A percentile compares a stretch with the other conserved stretches of the same genome.
phyloP scores from a whole-genome alignment of 2,888 invertebrate genomes.

The Hemaris fuciformis region DNA sequence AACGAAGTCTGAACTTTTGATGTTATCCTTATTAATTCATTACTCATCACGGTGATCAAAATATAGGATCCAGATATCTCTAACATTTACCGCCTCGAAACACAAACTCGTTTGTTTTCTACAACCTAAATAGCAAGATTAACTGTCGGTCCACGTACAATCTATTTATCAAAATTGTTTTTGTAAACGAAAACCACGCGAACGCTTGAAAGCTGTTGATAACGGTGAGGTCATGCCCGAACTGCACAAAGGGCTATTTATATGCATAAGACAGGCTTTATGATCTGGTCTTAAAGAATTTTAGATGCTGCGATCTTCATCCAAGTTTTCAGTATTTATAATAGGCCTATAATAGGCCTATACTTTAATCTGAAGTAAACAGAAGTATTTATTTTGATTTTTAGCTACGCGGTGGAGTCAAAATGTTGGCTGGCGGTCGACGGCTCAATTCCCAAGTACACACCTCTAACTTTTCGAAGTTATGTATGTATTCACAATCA shows the following conservation, averaged over 20 bases:
- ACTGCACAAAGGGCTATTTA: not conserved
- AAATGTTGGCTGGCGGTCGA: too few species aligned
- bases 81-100: too few species aligned
- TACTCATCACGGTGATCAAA: too few species aligned
- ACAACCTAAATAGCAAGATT: not conserved
- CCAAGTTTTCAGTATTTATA: not conserved
- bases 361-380: too few species aligned
- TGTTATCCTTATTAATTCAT: too few species aligned
- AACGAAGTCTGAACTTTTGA: too few species aligned
- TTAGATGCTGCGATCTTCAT: not conserved
- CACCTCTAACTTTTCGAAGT: too few species aligned
- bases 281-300: not conserved
- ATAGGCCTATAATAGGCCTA: not conserved
- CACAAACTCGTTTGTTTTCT: not conserved
- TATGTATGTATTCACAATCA: too few species aligned
- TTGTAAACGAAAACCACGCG: not conserved
- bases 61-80: too few species aligned
- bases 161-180: conserved; percentile 3
- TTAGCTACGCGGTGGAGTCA: too few species aligned
- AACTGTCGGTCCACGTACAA: not conserved
- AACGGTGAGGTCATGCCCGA: not conserved
- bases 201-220: not conserved
- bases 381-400: too few species aligned
- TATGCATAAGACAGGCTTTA: not conserved
- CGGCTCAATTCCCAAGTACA: too few species aligned